A percentile compares a stretch with the other conserved stretches of the same genome.
Evolutionary conservation across 1,140 invertebrate species (phyloP).

Genomic region (Aphaenogaster rudis): DNA sequence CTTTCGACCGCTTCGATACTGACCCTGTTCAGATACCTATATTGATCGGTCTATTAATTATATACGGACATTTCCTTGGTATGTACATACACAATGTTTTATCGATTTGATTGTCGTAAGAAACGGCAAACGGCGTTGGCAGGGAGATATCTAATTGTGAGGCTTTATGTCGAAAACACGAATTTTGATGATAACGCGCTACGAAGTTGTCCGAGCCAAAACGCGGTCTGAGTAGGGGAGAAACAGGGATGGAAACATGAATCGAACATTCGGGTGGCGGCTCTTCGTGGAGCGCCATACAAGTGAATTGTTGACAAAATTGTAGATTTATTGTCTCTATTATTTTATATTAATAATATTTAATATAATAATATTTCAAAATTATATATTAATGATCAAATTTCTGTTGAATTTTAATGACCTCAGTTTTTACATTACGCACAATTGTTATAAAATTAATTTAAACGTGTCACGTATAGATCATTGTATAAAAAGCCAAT

Average conservation of each 20-base stretch:
- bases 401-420: not conserved
- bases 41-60: conserved; percentile 47
- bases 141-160: not conserved
- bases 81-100: conserved; percentile 3
- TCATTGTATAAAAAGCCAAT: not conserved
- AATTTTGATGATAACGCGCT: conserved; percentile 21
- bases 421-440: not conserved
- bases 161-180: conserved; percentile 17
- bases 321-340: not conserved
- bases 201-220: conserved; percentile 9
- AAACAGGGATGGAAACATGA: conserved; percentile 20
- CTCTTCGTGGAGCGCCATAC: not conserved
- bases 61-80: conserved; percentile 10
- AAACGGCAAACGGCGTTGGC: not conserved
- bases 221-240: not conserved
- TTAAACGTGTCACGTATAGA: not conserved
- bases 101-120: conserved; percentile 35
- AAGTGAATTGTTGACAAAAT: not conserved
- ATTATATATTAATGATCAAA: not conserved
- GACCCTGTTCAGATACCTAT: conserved; percentile 25
- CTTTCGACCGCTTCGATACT: conserved; percentile 22
- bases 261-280: not conserved
- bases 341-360: not conserved
- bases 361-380: not conserved
- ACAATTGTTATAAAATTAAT: not conserved